Evolutionary conservation across 2,888 invertebrate species (phyloP), one percentile per base, ranked within the genome.

Genomic region (Spodoptera picta): DNA sequence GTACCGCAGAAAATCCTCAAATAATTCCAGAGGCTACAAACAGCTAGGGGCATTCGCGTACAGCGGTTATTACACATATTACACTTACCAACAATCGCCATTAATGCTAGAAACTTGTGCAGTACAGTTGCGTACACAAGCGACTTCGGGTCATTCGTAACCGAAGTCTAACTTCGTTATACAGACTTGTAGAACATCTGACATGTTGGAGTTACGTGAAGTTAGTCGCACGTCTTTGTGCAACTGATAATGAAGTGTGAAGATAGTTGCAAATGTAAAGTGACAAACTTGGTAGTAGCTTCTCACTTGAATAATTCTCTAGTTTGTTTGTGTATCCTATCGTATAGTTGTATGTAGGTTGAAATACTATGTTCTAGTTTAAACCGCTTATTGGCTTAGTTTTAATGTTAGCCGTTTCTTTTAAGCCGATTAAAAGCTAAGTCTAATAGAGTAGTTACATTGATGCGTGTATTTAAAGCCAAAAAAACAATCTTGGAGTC

Each of bases 41-140:
- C 52, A 56, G 59, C 65, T 44, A 46, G 55, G 59, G 73, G 53
- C 59, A 73, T 23, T 69, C 67, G 70, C 54, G 65, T n/a, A 63
- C 55, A 65, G 65, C 75, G 56, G 88, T 89, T 90, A 91, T 91
- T 90, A 86, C 89, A 87, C 88, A 92, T 93, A 92, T 91, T 90
- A 92, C 91, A 93, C 92, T 94, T 93, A 91, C 69, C 81, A 93
- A 94, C 92, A 90, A 92, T 87, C 80, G 83, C 87, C 85, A 90
- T 93, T 91, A 91, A 84, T 89, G 91, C 89, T 89, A 81, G 83
- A 81, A 86, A 76, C 80, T 79, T 79, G 70, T 87, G 89, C 90
- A 83, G 90, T 91, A 88, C 90, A 90, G 48, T 69, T 56, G 75
- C 60, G 70, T 90, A 92, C 91, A 90, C 92, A 92, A 90, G 89